Base-by-base conservation (phyloP, 64 coral and sea anemone genomes). In the Montipora sp. region DNA sequence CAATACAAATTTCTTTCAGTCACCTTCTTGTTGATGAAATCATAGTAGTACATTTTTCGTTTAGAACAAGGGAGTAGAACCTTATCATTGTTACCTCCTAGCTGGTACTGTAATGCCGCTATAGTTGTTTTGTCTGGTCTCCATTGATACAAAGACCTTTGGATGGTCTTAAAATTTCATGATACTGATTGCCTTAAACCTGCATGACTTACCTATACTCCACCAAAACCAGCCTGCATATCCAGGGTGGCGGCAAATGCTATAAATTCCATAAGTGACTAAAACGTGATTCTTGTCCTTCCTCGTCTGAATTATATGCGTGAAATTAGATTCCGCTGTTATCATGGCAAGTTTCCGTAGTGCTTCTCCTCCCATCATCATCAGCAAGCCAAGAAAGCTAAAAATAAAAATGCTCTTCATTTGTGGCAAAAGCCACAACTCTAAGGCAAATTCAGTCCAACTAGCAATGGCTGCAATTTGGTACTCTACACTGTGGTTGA, bases 191-290 rank as follows among this genome's bases (percentile, higher is more conserved):
- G 23, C 18, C 48, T 86, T 9, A 27, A 51, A 19, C 14, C 13
- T 60, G 68, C 2, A 8, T 14, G n/a, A 27, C 88, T 82, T 80
- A 98, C 95, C 98, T 68, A 99, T 60, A 88, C 98, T 99, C 98
- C 98, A 99, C 83, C 88, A 99, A 84, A 99, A 99, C 98, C 98
- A 99, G 0, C 98, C 98, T 80, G 94, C 92, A 94, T 99, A 99
- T 24, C 91, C 92, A 5, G 98, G 98, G 75, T 99, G 98, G 57
- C 98, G 92, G 21, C 75, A 94, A 51, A 80, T 89, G 3, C 73
- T 59, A 49, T 99, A 99, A 20, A 99, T 91, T 2, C 98, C 98
- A 75, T 67, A 55, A 4, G 95, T 94, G 4, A 99, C 98, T 18
- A 99, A 77, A 18, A 94, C 92, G 51, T 99, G 98, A 4, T 81